Base-by-base conservation (phyloP, 2,797 vertebrate species). In the Coluber constrictor region DNA sequence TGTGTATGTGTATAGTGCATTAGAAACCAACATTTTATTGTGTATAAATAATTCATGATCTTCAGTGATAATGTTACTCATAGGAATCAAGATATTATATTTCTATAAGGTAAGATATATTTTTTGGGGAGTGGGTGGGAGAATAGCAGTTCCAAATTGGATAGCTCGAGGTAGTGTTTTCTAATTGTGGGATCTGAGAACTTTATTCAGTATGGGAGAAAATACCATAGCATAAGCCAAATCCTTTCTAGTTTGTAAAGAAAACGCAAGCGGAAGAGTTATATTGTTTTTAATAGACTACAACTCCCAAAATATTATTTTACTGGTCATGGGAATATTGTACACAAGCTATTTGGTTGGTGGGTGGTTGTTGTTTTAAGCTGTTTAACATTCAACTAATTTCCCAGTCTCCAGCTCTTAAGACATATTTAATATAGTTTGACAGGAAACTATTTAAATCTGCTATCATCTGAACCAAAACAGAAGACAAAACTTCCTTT, bases 331-430 rank as follows among this genome's bases (percentile, higher is more conserved):
- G 79, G 55, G 55, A 32, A 47, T 89, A 92, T 27, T 15, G 3
- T 6, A 0, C 54, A 51, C 3, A 54, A 88, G n/a, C 0, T 1
- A 55, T 47, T 94, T 70, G 70, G 8, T 43, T 3, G 94, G 92
- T 90, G 59, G 87, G 92, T 93, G n/a, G 16, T 88, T 57, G n/a
- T 88, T 88, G n/a, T 12, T 83, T 88, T 15, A 23, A 57, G 74
- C 0, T 23, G 59, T 86, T 5, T 27, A 25, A 3, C 0, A 66
- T 83, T 18, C 32, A 0, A 0, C 15, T 25, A n/a, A 0, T 10
- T 0, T 15, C 89, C 70, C 91, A 94, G 88, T 86, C 90, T 55
- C 43, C 4, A 18, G 61, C 59, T 90, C 93, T 70, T 32, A 57
- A 57, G 86, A 61, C 90, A 16, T 86, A 59, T 63, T 57, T 90